These are phyloP conservation scores for Ericerus pela DNA, from an alignment of 1,140 invertebrate species.

Conservation along the genomic window DNA sequence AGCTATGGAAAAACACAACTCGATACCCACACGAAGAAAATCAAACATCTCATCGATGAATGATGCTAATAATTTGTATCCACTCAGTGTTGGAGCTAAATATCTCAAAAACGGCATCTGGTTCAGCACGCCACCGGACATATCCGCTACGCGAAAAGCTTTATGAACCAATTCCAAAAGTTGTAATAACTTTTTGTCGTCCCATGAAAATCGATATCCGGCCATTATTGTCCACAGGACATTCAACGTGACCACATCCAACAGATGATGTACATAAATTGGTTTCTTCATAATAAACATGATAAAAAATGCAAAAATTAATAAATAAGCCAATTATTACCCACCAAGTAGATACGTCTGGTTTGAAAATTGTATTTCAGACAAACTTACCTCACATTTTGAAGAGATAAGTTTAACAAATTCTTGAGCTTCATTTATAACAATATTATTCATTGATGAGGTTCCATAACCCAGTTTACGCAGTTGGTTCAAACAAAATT, in stretches of 20 bases:
- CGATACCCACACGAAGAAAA: too few relatives aligned
- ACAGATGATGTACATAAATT: slow-evolving; percentile 26
- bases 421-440: slow-evolving; percentile 40
- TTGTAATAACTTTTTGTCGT: slow-evolving; percentile 35
- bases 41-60: slow-evolving; percentile 32
- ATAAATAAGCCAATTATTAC: background rate
- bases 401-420: slow-evolving; percentile 32
- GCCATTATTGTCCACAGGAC: slow-evolving; percentile 55
- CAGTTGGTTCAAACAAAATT: slow-evolving; percentile 42
- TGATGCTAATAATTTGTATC: slow-evolving; percentile 37
- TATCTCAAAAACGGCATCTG: slow-evolving; percentile 46
- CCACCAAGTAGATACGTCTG: background rate
- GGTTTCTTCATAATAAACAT: slow-evolving; percentile 16
- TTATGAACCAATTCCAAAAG: slow-evolving; percentile 40
- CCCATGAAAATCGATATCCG: slow-evolving; percentile 35
- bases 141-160: slow-evolving; percentile 42
- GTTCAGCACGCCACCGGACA: slow-evolving; percentile 48
- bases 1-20: too few relatives aligned
- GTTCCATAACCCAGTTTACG: slow-evolving; percentile 44
- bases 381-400: slow-evolving; percentile 16
- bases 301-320: background rate
- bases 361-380: slow-evolving; percentile 12
- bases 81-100: slow-evolving; percentile 39
- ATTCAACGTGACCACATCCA: slow-evolving; percentile 49
- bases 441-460: slow-evolving; percentile 38